A percentile compares a stretch with the other conserved stretches of the same genome.
Conservation (phyloP, 2,797 vertebrate species). For the Phoxinus dragarum region DNA sequence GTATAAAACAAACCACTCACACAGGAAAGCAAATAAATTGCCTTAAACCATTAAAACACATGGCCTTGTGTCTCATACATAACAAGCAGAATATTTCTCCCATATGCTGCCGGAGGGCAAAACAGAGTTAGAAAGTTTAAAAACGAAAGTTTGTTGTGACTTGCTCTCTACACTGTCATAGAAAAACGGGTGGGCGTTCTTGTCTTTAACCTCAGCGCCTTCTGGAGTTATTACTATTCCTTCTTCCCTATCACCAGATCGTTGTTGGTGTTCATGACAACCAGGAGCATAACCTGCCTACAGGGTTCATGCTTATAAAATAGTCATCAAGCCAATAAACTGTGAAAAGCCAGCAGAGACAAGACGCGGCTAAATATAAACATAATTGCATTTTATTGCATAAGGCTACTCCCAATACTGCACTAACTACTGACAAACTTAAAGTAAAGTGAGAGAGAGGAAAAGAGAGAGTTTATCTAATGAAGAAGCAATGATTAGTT, state of each 20-base stretch:
- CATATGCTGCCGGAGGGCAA: constrained; percentile 22
- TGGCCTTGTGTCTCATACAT: constrained; percentile 20
- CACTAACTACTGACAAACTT: constrained; percentile 15
- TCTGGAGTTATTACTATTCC: constrained; percentile 41
- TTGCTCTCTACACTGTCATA: constrained; percentile 14
- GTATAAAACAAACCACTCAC: constrained; percentile 9
- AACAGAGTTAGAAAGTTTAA: constrained; percentile 21
- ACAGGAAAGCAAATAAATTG: constrained; percentile 33
- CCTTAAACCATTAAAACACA: constrained; percentile 30
- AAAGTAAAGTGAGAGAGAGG: neutral
- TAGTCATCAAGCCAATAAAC: constrained; percentile 52
- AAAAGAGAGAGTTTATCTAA: neutral
- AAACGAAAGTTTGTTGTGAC: constrained; percentile 1
- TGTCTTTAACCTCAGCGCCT: constrained; percentile 22
- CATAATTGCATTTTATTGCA: constrained; percentile 37
- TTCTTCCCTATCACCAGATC: constrained; percentile 4
- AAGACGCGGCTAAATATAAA: constrained; percentile 26
- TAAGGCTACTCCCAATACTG: constrained; percentile 18
- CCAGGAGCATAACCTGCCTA: constrained; percentile 43
- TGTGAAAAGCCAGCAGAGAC: constrained; percentile 25
- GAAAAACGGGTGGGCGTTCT: constrained; percentile 35
- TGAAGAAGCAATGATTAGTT: constrained; percentile 30
- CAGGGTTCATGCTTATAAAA: constrained; percentile 43
- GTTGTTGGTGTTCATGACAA: constrained; percentile 46
- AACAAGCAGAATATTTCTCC: constrained; percentile 25